These are phyloP conservation scores for Trachymyrmex septentrionalis DNA, from an alignment of 1,140 invertebrate species.

Conservation along the genomic window DNA sequence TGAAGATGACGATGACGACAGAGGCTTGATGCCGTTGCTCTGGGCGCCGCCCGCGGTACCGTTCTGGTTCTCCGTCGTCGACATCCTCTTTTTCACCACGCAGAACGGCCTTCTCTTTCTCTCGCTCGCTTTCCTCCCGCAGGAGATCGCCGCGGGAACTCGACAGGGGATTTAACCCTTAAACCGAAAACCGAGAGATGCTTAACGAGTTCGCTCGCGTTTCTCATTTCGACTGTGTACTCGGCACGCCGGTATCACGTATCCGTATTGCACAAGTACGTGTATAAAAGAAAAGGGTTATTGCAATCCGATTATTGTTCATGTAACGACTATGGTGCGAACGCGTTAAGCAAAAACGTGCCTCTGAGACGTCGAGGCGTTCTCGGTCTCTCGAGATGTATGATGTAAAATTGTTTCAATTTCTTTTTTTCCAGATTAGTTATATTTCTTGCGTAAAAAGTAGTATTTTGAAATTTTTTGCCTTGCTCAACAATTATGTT, in stretches of 20 bases:
- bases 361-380: background rate
- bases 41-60: constrained; percentile 78
- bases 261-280: background rate
- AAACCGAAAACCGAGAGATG: constrained; percentile 27
- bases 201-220: constrained; percentile 20
- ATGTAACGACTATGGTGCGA: background rate
- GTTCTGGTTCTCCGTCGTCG: constrained; percentile 83
- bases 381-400: background rate
- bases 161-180: constrained; percentile 31
- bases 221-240: background rate
- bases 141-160: background rate
- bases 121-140: constrained; percentile 7
- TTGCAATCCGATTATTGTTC: constrained; percentile 7
- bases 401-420: constrained; percentile 1
- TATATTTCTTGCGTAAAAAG: no score
- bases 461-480: no score
- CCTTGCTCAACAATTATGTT: no score
- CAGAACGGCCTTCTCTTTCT: constrained; percentile 10
- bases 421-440: no score
- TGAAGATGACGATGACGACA: constrained; percentile 63
- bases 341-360: background rate
- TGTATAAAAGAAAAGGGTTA: background rate
- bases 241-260: background rate
- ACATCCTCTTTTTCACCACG: constrained; percentile 73
- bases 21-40: constrained; percentile 83